Conservation (phyloP, 2,797 vertebrate species). For the Xyrichtys novacula region DNA sequence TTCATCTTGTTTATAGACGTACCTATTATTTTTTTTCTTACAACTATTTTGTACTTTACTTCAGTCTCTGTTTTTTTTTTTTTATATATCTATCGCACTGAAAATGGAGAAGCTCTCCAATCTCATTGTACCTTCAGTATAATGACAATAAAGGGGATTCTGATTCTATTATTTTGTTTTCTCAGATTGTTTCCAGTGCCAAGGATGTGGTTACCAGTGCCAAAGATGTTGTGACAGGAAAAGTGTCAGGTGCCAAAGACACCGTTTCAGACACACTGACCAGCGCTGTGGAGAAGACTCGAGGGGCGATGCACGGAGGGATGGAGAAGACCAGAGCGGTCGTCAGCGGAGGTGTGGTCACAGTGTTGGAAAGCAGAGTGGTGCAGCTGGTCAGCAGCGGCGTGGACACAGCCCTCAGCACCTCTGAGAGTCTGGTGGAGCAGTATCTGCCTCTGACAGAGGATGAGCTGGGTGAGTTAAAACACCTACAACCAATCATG, state of each 20-base stretch:
- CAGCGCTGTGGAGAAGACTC: constrained; percentile 87
- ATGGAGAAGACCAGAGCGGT: constrained; percentile 88
- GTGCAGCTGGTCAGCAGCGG: constrained; percentile 86
- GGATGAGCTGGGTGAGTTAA: constrained; percentile 87
- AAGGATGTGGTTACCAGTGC: constrained; percentile 87
- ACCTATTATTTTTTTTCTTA: too few relatives aligned
- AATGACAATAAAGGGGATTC: too few relatives aligned
- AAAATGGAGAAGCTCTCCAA: too few relatives aligned
- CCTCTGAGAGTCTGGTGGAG: constrained; percentile 91
- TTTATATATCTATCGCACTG: too few relatives aligned
- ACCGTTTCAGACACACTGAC: constrained; percentile 86
- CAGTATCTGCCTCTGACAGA: constrained; percentile 91
- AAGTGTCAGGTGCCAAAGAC: constrained; percentile 88
- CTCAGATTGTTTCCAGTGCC: constrained; percentile 90
- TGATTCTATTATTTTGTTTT: too few relatives aligned
- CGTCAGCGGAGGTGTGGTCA: constrained; percentile 88
- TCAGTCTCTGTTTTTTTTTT: background rate
- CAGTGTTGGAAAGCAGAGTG: constrained; percentile 89
- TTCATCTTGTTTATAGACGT: too few relatives aligned
- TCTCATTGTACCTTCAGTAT: too few relatives aligned
- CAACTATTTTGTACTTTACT: too few relatives aligned
- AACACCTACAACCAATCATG: background rate
- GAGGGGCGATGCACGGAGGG: constrained; percentile 87
- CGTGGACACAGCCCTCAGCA: constrained; percentile 88
- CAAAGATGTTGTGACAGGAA: constrained; percentile 84